Evolutionary conservation across 2,113 vertebrate species (phyloP), one percentile per base, ranked within the genome.

Genomic region (Casuarius casuarius): DNA sequence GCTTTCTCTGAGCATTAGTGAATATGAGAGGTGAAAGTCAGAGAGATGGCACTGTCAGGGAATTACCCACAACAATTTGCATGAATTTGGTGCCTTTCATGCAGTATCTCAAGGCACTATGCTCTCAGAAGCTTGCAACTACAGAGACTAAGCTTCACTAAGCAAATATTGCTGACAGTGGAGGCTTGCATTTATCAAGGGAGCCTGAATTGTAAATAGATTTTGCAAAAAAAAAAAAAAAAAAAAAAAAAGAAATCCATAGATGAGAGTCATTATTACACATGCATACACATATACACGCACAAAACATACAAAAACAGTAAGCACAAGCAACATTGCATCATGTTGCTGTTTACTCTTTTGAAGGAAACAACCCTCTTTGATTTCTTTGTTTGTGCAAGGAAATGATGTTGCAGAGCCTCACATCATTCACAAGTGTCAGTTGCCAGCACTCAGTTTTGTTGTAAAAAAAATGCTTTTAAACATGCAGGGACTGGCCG

Each of bases 111-210:
- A 68, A 95, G 95, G 89, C 94, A 48, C 89, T 95, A 46, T 67
- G 86, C 83, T 90, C 92, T 96, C 95, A 91, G 87, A 96, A 95
- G 81, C 90, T 82, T 78, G 90, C 87, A 93, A 95, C 96, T 90
- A 68, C 95, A 97, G 91, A 96, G 81, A 46, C 90, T 74, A 28
- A 85, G 83, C 81, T 97, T 97, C 96, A 80, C 93, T 96, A 77
- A 97, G 95, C 88, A 97, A 97, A 97, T 95, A 97, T 58, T 96
- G 92, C 94, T 96, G 94, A 91, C 4, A 0, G 84, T 85, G 76
- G 79, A 63, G 14, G 74, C 85, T 93, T 87, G 70, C 75, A 61
- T 97, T 94, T 91, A 83, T 94, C 95, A 94, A 79, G 95, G 88
- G 91, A 96, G 93, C n/a, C 66, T 89, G 96, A 91, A 92, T 72